phyloP scores from a whole-genome alignment of 2,888 invertebrate species.

The Drosophila acutilabella region DNA sequence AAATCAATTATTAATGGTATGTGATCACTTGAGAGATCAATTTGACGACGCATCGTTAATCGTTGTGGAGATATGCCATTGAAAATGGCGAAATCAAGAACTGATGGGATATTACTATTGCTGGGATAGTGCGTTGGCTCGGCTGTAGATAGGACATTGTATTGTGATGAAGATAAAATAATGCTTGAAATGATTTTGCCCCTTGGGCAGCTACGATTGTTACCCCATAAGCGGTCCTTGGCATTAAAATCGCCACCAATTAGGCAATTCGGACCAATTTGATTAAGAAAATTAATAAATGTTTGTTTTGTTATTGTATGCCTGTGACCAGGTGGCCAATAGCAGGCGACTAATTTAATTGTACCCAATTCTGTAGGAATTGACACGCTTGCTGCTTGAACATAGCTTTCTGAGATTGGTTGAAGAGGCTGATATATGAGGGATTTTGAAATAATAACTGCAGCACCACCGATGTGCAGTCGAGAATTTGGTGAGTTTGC shows the following conservation, averaged over 20 bases:
- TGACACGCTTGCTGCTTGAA: neutral
- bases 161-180: neutral
- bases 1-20: neutral
- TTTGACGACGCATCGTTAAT: neutral
- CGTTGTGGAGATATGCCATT: neutral
- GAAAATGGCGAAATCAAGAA: neutral
- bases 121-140: neutral
- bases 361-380: neutral
- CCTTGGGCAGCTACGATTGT: neutral
- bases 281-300: neutral
- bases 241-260: neutral
- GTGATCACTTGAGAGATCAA: neutral
- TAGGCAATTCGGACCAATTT: neutral
- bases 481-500: neutral
- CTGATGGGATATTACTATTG: neutral
- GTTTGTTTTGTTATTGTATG: neutral
- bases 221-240: neutral
- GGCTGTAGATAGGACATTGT: neutral
- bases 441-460: neutral
- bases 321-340: neutral
- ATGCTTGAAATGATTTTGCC: neutral
- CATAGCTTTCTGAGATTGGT: neutral
- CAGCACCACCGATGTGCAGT: neutral
- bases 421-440: neutral
- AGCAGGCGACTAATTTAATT: neutral